phyloP scores from a whole-genome alignment of 2,888 invertebrate species.

The Nomada fucata region DNA sequence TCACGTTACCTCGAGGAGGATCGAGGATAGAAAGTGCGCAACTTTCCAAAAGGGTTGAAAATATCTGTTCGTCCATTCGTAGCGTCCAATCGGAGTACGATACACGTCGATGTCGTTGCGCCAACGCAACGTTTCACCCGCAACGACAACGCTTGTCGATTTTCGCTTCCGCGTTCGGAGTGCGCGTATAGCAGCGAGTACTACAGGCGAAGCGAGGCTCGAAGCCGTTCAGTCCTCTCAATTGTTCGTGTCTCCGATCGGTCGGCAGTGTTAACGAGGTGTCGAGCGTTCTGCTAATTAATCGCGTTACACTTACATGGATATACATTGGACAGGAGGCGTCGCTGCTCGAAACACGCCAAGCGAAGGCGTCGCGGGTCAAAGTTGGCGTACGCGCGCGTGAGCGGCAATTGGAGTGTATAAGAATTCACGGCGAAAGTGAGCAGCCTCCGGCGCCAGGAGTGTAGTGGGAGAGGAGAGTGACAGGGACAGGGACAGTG shows the following conservation, averaged over 20 bases:
- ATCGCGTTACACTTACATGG: constrained; percentile 16
- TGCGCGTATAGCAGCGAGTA: constrained; percentile 14
- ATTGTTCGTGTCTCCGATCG: constrained; percentile 2
- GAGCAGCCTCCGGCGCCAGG: constrained; percentile 2
- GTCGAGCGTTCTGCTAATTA: constrained; percentile 22
- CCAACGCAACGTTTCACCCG: not conserved
- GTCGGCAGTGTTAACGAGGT: constrained; percentile 10
- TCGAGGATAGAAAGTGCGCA: not conserved
- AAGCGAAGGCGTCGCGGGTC: not conserved
- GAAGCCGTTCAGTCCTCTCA: constrained; percentile 4
- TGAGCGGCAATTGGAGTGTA: constrained; percentile 24
- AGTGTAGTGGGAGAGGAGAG: constrained; percentile 5
- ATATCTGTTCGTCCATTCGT: not conserved
- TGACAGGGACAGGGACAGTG: not conserved
- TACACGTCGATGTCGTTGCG: constrained; percentile 33
- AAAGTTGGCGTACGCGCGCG: constrained; percentile 28
- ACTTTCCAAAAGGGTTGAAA: not conserved
- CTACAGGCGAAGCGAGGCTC: not conserved
- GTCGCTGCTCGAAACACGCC: not conserved
- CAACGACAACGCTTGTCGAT: not conserved
- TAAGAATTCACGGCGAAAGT: constrained; percentile 43
- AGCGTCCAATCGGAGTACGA: not conserved
- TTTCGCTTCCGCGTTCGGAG: constrained; percentile 18
- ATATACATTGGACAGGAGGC: constrained; percentile 3
- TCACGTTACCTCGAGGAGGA: not conserved